Percentiles rank a stretch among this genome's conserved stretches.
phyloP scores from a whole-genome alignment of 1,140 invertebrate species.

The Whitmania pigra region DNA sequence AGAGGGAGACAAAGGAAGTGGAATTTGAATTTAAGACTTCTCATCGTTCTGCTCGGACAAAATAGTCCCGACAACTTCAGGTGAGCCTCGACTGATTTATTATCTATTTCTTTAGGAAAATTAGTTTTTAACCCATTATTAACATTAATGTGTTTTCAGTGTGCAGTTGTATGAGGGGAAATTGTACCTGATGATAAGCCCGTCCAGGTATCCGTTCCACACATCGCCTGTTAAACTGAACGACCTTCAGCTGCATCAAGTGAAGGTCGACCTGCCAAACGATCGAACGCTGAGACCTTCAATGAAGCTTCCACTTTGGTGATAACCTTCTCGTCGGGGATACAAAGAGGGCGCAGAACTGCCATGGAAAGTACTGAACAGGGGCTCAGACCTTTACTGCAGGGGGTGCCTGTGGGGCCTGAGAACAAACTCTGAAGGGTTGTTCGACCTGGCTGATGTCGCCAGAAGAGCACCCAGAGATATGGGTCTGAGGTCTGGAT shows the following conservation, averaged over 20 bases:
- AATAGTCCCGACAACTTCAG: slow-evolving; percentile 75
- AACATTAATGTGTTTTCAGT: background rate
- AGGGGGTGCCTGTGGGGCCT: slow-evolving; percentile 33
- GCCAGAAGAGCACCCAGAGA: slow-evolving; percentile 19
- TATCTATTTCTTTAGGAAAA: no score
- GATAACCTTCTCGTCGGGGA: slow-evolving; percentile 22
- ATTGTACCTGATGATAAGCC: slow-evolving; percentile 30
- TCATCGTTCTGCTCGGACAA: slow-evolving; percentile 70
- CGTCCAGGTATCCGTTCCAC: slow-evolving; percentile 20
- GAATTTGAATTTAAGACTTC: slow-evolving; percentile 39
- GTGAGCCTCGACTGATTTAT: background rate
- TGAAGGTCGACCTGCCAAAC: slow-evolving; percentile 19
- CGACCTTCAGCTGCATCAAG: slow-evolving; percentile 27
- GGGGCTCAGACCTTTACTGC: slow-evolving; percentile 26
- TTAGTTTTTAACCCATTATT: no score
- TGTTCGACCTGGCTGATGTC: slow-evolving; percentile 26
- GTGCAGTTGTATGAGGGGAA: slow-evolving; percentile 34
- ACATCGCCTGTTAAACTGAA: background rate
- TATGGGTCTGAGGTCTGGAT: slow-evolving; percentile 27
- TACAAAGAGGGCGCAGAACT: slow-evolving; percentile 24
- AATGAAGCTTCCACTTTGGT: slow-evolving; percentile 20
- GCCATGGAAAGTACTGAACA: slow-evolving; percentile 34
- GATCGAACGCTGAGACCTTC: slow-evolving; percentile 15
- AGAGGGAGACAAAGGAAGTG: slow-evolving; percentile 18
- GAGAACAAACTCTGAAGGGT: slow-evolving; percentile 26